These are phyloP conservation scores for Drosophila neotestacea DNA, from an alignment of 2,888 invertebrate species.

Conservation along the genomic window DNA sequence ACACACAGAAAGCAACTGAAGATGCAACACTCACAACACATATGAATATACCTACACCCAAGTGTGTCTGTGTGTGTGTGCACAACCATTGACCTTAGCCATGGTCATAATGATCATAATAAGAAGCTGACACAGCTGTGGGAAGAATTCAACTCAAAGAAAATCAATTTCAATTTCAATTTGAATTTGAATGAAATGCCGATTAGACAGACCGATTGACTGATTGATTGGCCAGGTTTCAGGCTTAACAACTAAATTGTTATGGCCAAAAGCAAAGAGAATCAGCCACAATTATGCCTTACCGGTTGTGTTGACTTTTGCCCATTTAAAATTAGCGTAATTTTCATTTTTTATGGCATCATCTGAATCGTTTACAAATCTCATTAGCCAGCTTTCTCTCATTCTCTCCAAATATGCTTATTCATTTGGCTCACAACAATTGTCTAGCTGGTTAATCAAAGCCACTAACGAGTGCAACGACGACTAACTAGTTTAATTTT, in stretches of 20 bases:
- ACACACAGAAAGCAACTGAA: slow-evolving; percentile 55
- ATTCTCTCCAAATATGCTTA: slow-evolving; percentile 41
- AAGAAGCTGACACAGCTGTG: slow-evolving; percentile 43
- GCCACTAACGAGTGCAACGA: slow-evolving; percentile 19
- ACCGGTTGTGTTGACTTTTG: slow-evolving; percentile 18
- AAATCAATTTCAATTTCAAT: slow-evolving; percentile 3
- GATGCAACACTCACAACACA: slow-evolving; percentile 31
- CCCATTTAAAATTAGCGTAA: slow-evolving; percentile 51
- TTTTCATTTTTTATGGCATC: slow-evolving; percentile 40
- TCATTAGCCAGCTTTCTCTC: slow-evolving; percentile 51
- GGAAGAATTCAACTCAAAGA: slow-evolving; percentile 34
- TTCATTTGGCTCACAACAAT: slow-evolving; percentile 13
- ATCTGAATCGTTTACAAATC: slow-evolving; percentile 43
- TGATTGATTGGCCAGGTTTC: slow-evolving; percentile 28
- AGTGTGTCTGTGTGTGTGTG: neutral
- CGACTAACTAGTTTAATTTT: slow-evolving; percentile 19
- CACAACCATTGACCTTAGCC: slow-evolving; percentile 74
- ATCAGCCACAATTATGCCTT: slow-evolving; percentile 49
- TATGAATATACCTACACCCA: slow-evolving; percentile 2
- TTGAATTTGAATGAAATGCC: slow-evolving; percentile 44
- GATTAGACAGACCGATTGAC: slow-evolving; percentile 30
- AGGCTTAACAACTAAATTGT: slow-evolving; percentile 21
- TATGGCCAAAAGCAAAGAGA: slow-evolving; percentile 27
- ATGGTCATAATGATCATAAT: slow-evolving; percentile 34
- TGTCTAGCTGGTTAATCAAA: slow-evolving; percentile 21